phyloP scores from a whole-genome alignment of 2,888 invertebrate genomes.

The Caenorhabditis uteleia region DNA sequence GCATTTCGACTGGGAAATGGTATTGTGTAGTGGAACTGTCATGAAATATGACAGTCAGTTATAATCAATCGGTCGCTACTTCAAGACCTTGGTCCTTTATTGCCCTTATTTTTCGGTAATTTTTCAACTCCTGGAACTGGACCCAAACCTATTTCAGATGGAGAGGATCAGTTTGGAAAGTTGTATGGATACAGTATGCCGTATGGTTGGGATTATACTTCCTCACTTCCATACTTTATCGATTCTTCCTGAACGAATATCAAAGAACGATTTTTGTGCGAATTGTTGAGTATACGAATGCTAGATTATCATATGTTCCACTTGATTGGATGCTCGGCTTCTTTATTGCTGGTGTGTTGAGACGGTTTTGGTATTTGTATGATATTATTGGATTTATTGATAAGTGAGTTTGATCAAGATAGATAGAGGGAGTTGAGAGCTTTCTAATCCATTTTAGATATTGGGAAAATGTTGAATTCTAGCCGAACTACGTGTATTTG shows the following conservation, averaged over 20 bases:
- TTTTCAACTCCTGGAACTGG: neutral
- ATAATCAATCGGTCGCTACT: conserved; percentile 55
- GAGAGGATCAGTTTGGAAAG: conserved; percentile 63
- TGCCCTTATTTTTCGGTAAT: conserved; percentile 46
- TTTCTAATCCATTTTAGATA: too few relatives aligned
- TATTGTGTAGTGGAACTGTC: too few relatives aligned
- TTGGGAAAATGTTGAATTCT: too few relatives aligned
- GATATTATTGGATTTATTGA: conserved; percentile 59
- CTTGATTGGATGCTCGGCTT: conserved; percentile 59
- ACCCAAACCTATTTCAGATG: conserved; percentile 33
- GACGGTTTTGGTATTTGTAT: conserved; percentile 50
- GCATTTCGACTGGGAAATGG: too few relatives aligned
- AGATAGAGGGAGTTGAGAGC: too few relatives aligned
- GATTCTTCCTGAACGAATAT: conserved; percentile 38
- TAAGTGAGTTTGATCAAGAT: conserved; percentile 48
- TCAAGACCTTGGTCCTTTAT: conserved; percentile 57
- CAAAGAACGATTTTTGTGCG: conserved; percentile 37
- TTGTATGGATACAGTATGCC: conserved; percentile 58
- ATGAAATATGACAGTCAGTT: conserved; percentile 51
- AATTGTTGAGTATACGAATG: conserved; percentile 42
- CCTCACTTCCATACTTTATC: conserved; percentile 48
- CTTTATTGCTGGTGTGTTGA: conserved; percentile 59
- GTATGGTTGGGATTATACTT: conserved; percentile 55
- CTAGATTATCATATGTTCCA: conserved; percentile 46
- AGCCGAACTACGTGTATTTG: too few relatives aligned